Evolutionary conservation across 2,113 vertebrate genomes (phyloP), one percentile per base, ranked within the genome.

Genomic region (Proterorhinus semilunaris): DNA sequence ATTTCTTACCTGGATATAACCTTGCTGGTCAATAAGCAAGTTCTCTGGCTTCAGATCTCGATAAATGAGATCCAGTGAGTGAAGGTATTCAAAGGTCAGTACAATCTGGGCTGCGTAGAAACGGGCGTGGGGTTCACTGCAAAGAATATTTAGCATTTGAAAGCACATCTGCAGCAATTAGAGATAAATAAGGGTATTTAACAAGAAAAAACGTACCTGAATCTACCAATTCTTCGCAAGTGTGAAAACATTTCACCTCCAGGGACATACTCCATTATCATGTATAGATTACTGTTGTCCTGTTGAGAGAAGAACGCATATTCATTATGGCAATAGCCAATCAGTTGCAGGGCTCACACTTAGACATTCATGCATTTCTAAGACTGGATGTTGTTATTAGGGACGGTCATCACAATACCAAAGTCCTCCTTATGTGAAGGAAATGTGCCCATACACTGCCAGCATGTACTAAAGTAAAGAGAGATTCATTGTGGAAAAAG

Each of bases 41-140:
- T 98, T 98, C 85, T 98, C 96, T 0, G 95, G 96, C 86, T 97
- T 98, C 71, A 98, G 94, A 87, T 98, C 95, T 88, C 95, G 91
- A 89, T 98, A 97, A 87, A 98, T 96, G 85, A 98, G 95, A 87
- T 97, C 95, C 68, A 98, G 92, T 0, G 95, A 96, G 92, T 98
- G 96, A 88, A 98, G 93, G 84, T 98, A 98, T 88, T 97, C 96
- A 50, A 98, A 98, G 66, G 96, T 96, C 90, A 98, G 91, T 74
- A 97, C 95, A 74, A 98, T 98, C 93, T 98, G 96, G 54, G 95
- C 95, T 8, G 95, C 95, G 44, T 98, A 98, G 89, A 98, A 98
- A 70, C 95, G 95, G 72, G 96, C 95, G 11, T 98, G 96, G 59
- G 96, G 95, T 90, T 98, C 95, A 80, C 96, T 95, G 89, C 11